Evolutionary conservation across 2,113 vertebrate species (phyloP), one percentile per base, ranked within the genome.

Genomic region (Amphiprion ocellaris): DNA sequence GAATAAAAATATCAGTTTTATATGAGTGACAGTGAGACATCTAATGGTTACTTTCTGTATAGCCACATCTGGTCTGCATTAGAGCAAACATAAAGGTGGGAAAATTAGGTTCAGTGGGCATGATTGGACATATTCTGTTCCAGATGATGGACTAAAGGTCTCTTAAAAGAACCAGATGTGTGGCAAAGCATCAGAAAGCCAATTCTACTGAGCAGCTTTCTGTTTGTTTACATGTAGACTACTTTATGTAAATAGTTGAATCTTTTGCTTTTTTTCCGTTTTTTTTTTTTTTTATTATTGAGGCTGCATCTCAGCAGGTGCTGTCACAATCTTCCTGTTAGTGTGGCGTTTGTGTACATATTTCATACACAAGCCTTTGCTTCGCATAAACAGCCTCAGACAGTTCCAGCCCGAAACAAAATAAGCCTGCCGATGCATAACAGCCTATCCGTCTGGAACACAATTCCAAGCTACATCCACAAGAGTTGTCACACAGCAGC

Each of bases 321-420:
- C 89, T 30, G 65, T 81, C 88, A 80, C 68, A 60, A 23, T 62
- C 75, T 74, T 82, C 80, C 82, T 74, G 84, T 81, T 81, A 60
- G 61, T 21, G 46, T 14, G 46, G 1, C 28, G 67, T 86, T 59
- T 74, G 76, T 86, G 81, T 84, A 67, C 73, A 39, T 46, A 50
- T 77, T 81, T 85, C 74, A 78, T 52, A 70, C 77, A 81, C 85
- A 67, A 73, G 49, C 19, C 67, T 53, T 65, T 11, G 19, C 47
- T 50, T 54, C 10, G 30, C 11, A 61, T 88, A 86, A 88, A 90
- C 69, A 83, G 67, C 74, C 73, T 61, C 60, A 85, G 77, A 75
- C 72, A 39, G 50, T 69, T 76, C n/a, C 56, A 74, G 68, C 67
- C 75, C 54, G 23, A 68, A 79, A 86, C 74, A 87, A 65, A 85